Conservation (phyloP, 2,888 invertebrate genomes). For the Sminthurides aquaticus region DNA sequence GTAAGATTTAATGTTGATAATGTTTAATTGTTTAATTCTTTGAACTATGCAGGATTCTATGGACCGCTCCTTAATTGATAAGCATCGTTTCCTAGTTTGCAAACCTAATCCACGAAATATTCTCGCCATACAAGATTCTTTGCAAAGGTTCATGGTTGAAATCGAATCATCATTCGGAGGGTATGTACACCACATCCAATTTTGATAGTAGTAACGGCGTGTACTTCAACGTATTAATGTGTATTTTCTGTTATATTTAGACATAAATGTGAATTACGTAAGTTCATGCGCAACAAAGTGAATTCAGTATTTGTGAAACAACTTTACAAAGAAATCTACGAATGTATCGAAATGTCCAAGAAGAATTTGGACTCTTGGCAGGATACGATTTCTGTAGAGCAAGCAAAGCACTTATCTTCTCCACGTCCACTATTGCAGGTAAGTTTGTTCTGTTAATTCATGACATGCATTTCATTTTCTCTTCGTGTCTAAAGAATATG, state of each 20-base stretch:
- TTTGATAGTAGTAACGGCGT: not conserved
- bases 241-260: constrained; percentile 23
- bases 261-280: constrained; percentile 67
- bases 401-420: constrained; percentile 57
- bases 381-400: constrained; percentile 62
- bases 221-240: not conserved
- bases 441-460: constrained; percentile 40
- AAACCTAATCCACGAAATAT: constrained; percentile 65
- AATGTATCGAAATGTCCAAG: constrained; percentile 63
- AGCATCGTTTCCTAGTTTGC: constrained; percentile 63
- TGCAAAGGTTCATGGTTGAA: constrained; percentile 75
- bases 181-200: constrained; percentile 18
- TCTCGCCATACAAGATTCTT: constrained; percentile 69
- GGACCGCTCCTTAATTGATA: constrained; percentile 36
- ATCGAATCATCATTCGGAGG: constrained; percentile 58
- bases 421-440: constrained; percentile 61
- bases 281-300: constrained; percentile 78
- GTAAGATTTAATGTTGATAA: not conserved
- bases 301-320: constrained; percentile 77
- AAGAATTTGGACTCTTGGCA: constrained; percentile 73
- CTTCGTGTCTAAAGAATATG: no score
- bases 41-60: constrained; percentile 28
- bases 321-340: constrained; percentile 58
- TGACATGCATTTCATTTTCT: constrained; percentile 6
- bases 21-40: not conserved